Conservation (phyloP, 2,113 vertebrate species). For the Grus americana region DNA sequence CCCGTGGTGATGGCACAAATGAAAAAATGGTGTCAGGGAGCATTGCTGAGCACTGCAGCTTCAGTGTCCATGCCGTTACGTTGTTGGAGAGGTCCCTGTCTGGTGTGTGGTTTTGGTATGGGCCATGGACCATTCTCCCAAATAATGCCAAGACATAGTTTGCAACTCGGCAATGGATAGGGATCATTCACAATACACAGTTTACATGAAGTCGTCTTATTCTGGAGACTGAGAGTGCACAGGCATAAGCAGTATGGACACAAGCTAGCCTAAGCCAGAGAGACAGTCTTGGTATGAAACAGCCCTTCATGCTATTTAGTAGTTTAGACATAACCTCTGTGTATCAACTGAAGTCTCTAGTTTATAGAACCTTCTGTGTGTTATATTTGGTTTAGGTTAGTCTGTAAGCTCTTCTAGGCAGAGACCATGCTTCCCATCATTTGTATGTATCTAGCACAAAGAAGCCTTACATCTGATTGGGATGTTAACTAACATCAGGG, state of each 20-base stretch:
- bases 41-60: not conserved
- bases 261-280: not conserved
- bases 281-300: not conserved
- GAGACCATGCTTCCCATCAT: not conserved
- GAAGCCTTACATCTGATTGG: not conserved
- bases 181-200: not conserved
- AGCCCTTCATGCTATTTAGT: not conserved
- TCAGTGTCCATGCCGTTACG: rapidly evolving
- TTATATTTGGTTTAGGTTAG: not conserved
- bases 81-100: not conserved
- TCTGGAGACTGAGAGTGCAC: not conserved
- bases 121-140: not conserved
- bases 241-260: not conserved
- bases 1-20: rapidly evolving
- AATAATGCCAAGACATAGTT: not conserved
- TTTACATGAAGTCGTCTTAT: not conserved
- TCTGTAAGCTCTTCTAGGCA: not conserved
- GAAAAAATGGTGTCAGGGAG: not conserved
- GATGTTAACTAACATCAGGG: not conserved
- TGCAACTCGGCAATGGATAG: not conserved
- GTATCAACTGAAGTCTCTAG: not conserved
- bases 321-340: not conserved
- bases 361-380: not conserved
- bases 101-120: not conserved
- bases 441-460: not conserved